A percentile compares a stretch with the other conserved stretches of the same genome.
phyloP scores from a whole-genome alignment of 2,797 vertebrate species.

The Rhinichthys osculus region DNA sequence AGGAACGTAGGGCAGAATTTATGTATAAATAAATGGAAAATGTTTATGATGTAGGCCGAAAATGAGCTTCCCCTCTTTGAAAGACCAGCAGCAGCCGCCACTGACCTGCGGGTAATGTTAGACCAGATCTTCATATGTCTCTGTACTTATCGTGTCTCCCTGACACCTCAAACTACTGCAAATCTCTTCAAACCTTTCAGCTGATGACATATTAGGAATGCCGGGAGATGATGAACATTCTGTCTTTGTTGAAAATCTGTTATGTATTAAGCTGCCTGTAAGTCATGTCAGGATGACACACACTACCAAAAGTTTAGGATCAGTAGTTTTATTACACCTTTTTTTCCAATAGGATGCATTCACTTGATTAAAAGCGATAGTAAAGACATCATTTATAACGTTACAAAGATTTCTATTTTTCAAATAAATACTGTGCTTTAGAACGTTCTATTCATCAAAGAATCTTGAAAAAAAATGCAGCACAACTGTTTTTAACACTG shows the following conservation, averaged over 20 bases:
- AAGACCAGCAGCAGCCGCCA: too few relatives aligned
- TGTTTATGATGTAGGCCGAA: too few relatives aligned
- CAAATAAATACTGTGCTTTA: neutral
- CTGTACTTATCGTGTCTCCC: conserved; percentile 10
- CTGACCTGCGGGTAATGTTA: neutral
- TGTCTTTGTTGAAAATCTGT: conserved; percentile 3
- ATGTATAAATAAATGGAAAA: too few relatives aligned
- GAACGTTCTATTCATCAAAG: neutral
- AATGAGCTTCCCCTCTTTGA: too few relatives aligned
- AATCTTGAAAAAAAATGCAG: neutral
- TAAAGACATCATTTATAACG: fast-evolving
- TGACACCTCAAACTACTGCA: conserved; percentile 52
- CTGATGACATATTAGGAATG: conserved; percentile 47
- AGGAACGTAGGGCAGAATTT: too few relatives aligned
- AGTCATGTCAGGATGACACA: neutral
- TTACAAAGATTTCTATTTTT: neutral
- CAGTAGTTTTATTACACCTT: neutral
- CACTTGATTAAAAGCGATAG: neutral
- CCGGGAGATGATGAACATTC: neutral
- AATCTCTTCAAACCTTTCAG: conserved; percentile 42
- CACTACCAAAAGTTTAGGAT: neutral
- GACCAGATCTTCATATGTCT: neutral
- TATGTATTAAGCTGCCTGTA: neutral
- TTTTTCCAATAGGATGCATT: neutral
- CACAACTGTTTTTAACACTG: too few relatives aligned